Base-by-base conservation (phyloP, 2,797 vertebrate species). In the Chrosomus eos region DNA sequence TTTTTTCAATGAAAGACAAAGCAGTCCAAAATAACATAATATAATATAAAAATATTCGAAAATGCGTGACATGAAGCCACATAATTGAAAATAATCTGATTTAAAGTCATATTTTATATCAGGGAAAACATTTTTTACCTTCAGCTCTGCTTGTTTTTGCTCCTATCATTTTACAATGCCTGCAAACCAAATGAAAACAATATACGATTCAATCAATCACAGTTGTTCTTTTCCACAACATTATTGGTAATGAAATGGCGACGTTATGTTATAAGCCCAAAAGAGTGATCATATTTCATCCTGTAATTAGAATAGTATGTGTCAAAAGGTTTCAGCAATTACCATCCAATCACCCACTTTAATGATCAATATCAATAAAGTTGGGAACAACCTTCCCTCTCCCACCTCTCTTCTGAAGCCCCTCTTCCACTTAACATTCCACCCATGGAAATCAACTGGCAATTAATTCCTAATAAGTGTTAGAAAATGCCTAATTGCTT, bases 391-490 rank as follows among this genome's bases (percentile, higher is more conserved):
- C 48, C 58, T 84, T 83, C 64, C 43, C 38, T 38, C 21, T 62
- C 26, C 78, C 26, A 73, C 68, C 68, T 74, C 88, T 84, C 45
- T 77, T 21, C 0, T 84, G 82, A 75, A 85, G 33, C 84, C 83
- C 83, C 87, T 72, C 77, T 86, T 67, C 89, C 88, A 82, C 73
- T 92, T 92, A 90, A 91, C 90, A 86, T 89, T 87, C 53, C 68
- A 89, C 88, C 89, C 85, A 87, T 90, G 87, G 81, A 92, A 91
- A 92, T 91, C 89, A 90, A 92, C 90, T 87, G 83, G 87, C 88
- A 93, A 92, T 94, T 93, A 89, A 93, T 92, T 88, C 82, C 83
- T 91, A 90, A 92, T 93, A 92, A 89, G 90, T 87, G 90, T 91
- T 89, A 88, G 85, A 90, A 91, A 91, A 91, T 70, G 86, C 85